phyloP scores from a whole-genome alignment of 2,888 invertebrate genomes.

The Hoplodrina ambigua region DNA sequence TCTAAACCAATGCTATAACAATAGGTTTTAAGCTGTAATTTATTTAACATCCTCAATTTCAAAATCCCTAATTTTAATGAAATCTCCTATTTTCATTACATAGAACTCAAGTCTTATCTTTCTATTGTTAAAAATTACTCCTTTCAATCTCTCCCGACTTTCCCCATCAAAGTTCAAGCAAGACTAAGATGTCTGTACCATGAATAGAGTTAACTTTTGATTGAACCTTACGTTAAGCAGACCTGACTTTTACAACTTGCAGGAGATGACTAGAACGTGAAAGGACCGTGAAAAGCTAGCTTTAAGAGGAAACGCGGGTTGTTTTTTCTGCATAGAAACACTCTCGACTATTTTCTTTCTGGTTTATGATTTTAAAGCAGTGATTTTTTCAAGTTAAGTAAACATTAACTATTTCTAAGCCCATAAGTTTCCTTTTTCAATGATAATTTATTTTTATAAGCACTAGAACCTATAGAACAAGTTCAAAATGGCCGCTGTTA shows the following conservation, averaged over 20 bases:
- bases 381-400: too few species aligned
- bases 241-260: constrained; percentile 28
- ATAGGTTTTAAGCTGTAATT: background rate
- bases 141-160: background rate
- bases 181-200: constrained; percentile 11
- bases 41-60: background rate
- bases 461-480: too few species aligned
- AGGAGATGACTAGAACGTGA: constrained; percentile 16
- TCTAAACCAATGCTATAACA: background rate
- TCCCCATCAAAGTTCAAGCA: constrained; percentile 1
- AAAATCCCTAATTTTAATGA: background rate
- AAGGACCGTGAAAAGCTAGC: constrained; percentile 3
- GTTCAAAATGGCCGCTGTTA: too few species aligned
- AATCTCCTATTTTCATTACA: background rate
- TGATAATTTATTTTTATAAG: too few species aligned
- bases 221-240: constrained; percentile 27
- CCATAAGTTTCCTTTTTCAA: too few species aligned
- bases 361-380: too few species aligned
- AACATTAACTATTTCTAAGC: too few species aligned
- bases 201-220: constrained; percentile 45
- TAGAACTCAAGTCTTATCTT: background rate
- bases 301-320: background rate
- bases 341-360: too few species aligned
- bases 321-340: too few species aligned
- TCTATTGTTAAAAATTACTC: background rate